Evolutionary conservation across 30 jellyfish, hydroid and myxozoan genomes (phyloP).

Genomic region (Clytia hemisphaerica): DNA sequence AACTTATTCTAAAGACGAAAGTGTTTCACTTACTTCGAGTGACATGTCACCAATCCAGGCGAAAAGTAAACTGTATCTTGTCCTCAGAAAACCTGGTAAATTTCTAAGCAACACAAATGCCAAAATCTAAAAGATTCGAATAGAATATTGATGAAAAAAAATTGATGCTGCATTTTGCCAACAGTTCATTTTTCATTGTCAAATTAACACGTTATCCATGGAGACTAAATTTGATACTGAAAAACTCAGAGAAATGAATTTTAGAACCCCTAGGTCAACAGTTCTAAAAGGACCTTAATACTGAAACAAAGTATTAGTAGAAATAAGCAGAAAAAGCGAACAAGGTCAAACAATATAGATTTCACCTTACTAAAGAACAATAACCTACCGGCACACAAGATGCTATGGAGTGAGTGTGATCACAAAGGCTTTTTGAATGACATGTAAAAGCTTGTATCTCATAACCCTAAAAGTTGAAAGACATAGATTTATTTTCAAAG

Average conservation of each 20-base stretch:
- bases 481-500: no score
- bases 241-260: no score
- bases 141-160: no score
- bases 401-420: constrained; percentile 85
- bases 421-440: constrained; percentile 56
- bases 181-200: no score
- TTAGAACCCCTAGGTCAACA: no score
- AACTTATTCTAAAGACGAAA: not conserved
- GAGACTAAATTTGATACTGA: not conserved
- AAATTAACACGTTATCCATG: no score
- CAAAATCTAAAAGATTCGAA: constrained; percentile 42
- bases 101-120: constrained; percentile 61
- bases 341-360: no score
- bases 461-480: constrained; percentile 53
- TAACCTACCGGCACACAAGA: constrained; percentile 81
- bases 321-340: no score
- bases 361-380: not conserved
- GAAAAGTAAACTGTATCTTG: constrained; percentile 56
- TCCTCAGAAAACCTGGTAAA: constrained; percentile 47
- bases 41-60: constrained; percentile 88
- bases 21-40: constrained; percentile 47
- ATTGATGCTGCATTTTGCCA: no score
- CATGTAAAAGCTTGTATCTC: constrained; percentile 83
- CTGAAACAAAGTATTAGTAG: no score
- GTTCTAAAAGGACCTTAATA: no score